These are phyloP conservation scores for Vesta saturnalis DNA, from an alignment of 2,888 invertebrate species.

Conservation along the genomic window DNA sequence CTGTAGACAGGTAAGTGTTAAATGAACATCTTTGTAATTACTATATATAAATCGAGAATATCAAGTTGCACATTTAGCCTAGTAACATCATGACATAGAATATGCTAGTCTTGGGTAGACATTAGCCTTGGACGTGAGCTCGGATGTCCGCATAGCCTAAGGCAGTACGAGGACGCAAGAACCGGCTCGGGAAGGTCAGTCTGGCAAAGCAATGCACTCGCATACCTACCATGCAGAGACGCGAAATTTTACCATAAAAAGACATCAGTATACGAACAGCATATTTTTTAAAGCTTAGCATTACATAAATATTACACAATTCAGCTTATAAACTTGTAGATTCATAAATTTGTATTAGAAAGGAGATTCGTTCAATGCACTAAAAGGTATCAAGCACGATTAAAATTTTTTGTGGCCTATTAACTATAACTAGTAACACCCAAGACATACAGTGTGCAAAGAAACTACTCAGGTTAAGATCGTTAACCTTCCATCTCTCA, in stretches of 20 bases:
- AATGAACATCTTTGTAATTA: too few species aligned
- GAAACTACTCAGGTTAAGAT: conserved; percentile 52
- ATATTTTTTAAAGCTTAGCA: too few species aligned
- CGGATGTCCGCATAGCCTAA: conserved; percentile 44
- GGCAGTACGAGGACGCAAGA: conserved; percentile 43
- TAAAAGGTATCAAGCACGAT: neutral
- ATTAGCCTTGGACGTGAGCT: conserved; percentile 43
- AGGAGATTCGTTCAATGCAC: neutral
- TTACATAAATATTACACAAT: conserved; percentile 18
- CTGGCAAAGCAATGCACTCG: conserved; percentile 45
- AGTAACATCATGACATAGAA: conserved; percentile 45
- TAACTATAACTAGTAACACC: neutral
- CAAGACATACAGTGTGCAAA: neutral
- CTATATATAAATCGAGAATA: neutral
- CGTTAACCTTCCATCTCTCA: conserved; percentile 52
- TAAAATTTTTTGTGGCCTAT: neutral
- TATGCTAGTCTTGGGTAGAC: conserved; percentile 31
- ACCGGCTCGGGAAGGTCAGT: conserved; percentile 52
- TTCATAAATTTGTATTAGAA: neutral
- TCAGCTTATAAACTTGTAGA: neutral
- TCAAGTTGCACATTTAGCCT: conserved; percentile 28
- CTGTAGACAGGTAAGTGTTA: too few species aligned
- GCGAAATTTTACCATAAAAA: conserved; percentile 23
- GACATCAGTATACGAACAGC: neutral
- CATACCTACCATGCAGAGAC: conserved; percentile 32